Percentiles rank a stretch among this genome's conserved stretches.
These are phyloP conservation scores for Lutjanus erythropterus DNA, from an alignment of 2,113 vertebrate genomes.

Conservation along the genomic window DNA sequence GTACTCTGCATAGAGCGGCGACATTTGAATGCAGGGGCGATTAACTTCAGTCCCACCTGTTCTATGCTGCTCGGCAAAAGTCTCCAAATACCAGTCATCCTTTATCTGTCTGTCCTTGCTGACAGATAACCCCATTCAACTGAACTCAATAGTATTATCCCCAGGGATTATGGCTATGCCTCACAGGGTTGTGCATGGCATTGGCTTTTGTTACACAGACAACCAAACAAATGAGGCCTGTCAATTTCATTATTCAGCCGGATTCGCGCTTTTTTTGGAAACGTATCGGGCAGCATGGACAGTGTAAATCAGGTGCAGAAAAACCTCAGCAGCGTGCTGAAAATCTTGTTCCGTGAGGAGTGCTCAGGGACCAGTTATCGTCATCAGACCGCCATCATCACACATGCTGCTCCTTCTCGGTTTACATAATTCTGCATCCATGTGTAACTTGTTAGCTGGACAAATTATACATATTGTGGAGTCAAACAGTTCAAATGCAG, in stretches of 20 bases:
- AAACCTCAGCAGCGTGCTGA: constrained; percentile 15
- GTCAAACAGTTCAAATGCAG: background rate
- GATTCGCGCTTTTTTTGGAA: constrained; percentile 42
- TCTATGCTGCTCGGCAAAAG: constrained; percentile 17
- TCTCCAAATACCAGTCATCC: constrained; percentile 59
- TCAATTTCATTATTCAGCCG: constrained; percentile 62
- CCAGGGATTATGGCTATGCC: constrained; percentile 58
- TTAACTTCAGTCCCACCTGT: constrained; percentile 55
- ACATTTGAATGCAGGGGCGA: constrained; percentile 53
- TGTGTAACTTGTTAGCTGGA: background rate
- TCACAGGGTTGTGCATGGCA: constrained; percentile 37
- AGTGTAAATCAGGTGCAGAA: constrained; percentile 59
- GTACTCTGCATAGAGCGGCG: background rate
- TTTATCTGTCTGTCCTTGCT: constrained; percentile 61
- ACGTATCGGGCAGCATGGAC: constrained; percentile 2
- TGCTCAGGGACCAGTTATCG: constrained; percentile 51
- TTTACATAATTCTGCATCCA: background rate
- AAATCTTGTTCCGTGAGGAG: constrained; percentile 40
- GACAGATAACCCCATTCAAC: constrained; percentile 68
- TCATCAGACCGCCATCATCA: constrained; percentile 30
- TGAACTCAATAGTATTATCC: constrained; percentile 57
- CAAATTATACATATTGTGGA: background rate
- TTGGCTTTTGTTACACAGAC: constrained; percentile 54
- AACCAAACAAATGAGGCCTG: constrained; percentile 68
- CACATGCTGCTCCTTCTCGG: background rate